Evolutionary conservation across 2,797 vertebrate species (phyloP).

Genomic region (Hapalemur alaotrensis): DNA sequence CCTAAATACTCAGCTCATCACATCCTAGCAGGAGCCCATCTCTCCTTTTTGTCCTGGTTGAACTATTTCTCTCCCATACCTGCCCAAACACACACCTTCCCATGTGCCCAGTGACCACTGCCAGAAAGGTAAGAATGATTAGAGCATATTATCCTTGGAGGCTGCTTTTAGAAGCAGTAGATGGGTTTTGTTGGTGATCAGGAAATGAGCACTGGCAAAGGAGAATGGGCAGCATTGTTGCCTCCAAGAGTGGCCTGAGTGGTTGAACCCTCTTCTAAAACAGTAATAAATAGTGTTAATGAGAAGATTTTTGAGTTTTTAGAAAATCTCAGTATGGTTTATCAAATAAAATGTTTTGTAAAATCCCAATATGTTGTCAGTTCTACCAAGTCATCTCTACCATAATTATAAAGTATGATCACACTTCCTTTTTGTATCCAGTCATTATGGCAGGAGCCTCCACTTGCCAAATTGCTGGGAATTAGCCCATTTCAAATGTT

Average conservation of each 20-base stretch:
- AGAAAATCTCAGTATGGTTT: background rate
- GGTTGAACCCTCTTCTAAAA: background rate
- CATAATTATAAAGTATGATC: background rate
- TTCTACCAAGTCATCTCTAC: background rate
- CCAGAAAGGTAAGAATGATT: background rate
- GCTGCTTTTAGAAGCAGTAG: background rate
- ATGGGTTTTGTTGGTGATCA: background rate
- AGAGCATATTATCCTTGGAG: background rate
- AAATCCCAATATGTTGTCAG: background rate
- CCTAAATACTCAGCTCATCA: background rate
- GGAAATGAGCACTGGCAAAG: background rate
- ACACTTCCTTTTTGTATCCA: background rate
- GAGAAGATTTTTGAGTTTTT: background rate
- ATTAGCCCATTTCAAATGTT: background rate
- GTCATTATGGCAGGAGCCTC: background rate
- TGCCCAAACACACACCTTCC: background rate
- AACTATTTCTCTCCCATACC: background rate
- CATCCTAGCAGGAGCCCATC: background rate
- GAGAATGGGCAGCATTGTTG: background rate
- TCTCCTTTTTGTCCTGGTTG: background rate
- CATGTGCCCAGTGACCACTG: background rate
- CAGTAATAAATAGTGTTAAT: background rate
- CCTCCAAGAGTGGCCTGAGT: background rate
- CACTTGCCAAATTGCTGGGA: background rate
- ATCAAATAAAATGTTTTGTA: background rate